Percentiles rank a stretch among this genome's conserved stretches.
Conservation (phyloP, 1,140 invertebrate genomes). For the Procambarus clarkii region DNA sequence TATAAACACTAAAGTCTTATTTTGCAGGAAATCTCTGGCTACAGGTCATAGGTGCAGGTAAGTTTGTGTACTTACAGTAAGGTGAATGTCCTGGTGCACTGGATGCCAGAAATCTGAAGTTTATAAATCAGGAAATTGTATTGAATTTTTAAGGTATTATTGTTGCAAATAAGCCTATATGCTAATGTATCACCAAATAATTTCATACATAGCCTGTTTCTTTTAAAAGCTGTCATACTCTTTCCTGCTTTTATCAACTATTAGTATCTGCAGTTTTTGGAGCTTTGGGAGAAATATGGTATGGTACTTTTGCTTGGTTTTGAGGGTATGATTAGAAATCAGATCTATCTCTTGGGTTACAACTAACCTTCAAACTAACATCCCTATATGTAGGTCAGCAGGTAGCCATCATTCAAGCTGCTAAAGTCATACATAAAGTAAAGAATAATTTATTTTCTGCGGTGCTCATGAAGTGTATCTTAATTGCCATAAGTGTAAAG, state of each 20-base stretch:
- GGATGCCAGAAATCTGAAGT: neutral
- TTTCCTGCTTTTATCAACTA: neutral
- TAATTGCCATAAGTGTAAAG: too few species aligned
- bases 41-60: conserved; percentile 50
- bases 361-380: neutral
- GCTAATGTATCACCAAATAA: neutral
- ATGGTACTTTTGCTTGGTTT: neutral
- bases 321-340: neutral
- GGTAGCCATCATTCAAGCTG: neutral
- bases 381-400: neutral
- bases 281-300: neutral
- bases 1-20: conserved; percentile 22
- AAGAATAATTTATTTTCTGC: too few species aligned
- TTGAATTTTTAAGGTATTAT: neutral
- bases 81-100: conserved; percentile 7
- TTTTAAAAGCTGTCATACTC: neutral
- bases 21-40: conserved; percentile 63
- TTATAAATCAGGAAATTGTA: neutral
- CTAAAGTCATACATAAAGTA: too few species aligned
- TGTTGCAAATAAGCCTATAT: neutral
- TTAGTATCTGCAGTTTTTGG: neutral
- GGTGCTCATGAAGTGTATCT: too few species aligned
- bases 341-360: neutral
- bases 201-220: neutral
- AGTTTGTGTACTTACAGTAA: conserved; percentile 33